Percentiles rank a stretch among this genome's conserved stretches.
These are phyloP conservation scores for Diadophis punctatus DNA, from an alignment of 2,113 vertebrate species.

Conservation along the genomic window DNA sequence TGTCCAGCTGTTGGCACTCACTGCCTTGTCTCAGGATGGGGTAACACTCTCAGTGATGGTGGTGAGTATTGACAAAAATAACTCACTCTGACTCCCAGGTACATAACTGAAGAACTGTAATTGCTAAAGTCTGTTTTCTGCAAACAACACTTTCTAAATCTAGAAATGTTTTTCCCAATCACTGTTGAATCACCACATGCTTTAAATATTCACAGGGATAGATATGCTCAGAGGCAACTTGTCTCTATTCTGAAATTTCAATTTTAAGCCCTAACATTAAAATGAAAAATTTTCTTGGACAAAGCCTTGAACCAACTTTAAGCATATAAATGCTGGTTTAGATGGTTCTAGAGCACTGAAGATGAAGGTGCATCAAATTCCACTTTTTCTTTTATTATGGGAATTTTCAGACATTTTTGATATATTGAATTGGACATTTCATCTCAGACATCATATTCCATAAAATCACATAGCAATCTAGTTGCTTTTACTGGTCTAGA, in stretches of 20 bases:
- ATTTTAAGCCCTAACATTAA: background rate
- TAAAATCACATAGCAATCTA: background rate
- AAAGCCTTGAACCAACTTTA: background rate
- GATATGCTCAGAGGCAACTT: background rate
- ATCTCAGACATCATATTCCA: background rate
- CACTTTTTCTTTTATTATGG: too few species aligned
- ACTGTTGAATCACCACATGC: background rate
- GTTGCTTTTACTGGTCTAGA: background rate
- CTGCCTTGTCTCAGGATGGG: constrained; percentile 73
- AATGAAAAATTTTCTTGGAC: background rate
- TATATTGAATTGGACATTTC: background rate
- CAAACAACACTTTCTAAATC: background rate
- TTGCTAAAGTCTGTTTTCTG: background rate
- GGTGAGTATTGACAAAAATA: constrained; percentile 18
- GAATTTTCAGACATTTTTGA: background rate
- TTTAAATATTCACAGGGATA: background rate
- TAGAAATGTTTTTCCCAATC: background rate
- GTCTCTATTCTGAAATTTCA: background rate
- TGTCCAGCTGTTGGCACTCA: constrained; percentile 62
- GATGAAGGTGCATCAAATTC: background rate
- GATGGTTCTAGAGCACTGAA: background rate
- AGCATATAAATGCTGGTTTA: background rate
- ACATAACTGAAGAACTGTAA: background rate
- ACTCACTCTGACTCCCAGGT: background rate
- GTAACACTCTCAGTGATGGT: constrained; percentile 65